Conservation (phyloP, 1,140 invertebrate species). For the Caenorhabditis tropicalis region DNA sequence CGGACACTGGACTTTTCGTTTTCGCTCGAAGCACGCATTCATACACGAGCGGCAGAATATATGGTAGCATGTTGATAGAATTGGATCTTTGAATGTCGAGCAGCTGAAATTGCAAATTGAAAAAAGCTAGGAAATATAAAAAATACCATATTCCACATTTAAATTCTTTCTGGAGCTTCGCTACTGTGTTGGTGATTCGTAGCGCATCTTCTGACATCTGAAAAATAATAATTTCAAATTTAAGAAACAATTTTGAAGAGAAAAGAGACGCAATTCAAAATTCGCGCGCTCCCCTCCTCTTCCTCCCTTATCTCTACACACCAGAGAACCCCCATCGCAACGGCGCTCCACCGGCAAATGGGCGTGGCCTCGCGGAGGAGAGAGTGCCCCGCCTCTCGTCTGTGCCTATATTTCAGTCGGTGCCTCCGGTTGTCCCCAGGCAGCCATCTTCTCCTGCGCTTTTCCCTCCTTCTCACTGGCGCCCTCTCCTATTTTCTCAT, state of each 20-base stretch:
- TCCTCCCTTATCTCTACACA: background rate
- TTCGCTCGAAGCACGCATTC: background rate
- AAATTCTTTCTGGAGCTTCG: background rate
- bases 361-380: background rate
- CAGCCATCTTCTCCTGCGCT: background rate
- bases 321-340: background rate
- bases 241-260: background rate
- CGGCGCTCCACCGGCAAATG: background rate
- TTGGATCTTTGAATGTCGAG: constrained; percentile 49
- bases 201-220: background rate
- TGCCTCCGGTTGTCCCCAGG: constrained; percentile 20
- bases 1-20: constrained; percentile 30
- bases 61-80: constrained; percentile 50
- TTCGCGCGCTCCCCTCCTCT: background rate
- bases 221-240: background rate
- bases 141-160: constrained; percentile 57
- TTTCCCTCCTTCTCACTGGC: background rate
- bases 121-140: no score
- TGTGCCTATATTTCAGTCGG: constrained; percentile 42
- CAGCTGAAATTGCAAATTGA: constrained; percentile 46
- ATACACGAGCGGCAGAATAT: constrained; percentile 50
- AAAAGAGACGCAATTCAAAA: background rate
- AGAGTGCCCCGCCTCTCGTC: background rate
- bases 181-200: background rate
- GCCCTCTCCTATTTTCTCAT: background rate